Conservation (phyloP, 2,888 invertebrate genomes). For the Tupiocoris notatus region DNA sequence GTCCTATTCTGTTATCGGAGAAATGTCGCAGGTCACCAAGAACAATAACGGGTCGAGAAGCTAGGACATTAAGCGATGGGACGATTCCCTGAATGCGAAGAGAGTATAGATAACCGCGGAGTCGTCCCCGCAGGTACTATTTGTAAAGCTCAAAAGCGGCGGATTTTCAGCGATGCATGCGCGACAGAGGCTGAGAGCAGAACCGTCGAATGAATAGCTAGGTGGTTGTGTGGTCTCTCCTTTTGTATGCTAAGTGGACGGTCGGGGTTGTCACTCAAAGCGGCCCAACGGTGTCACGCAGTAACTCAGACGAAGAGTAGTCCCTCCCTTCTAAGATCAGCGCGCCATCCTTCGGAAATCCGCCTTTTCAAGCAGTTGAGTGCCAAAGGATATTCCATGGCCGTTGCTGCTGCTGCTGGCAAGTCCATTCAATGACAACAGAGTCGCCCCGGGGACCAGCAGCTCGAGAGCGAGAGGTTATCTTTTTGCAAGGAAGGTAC, state of each 20-base stretch:
- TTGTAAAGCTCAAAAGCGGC: slow-evolving; percentile 38
- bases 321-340: background rate
- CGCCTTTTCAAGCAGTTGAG: background rate
- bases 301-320: slow-evolving; percentile 33
- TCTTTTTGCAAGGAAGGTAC: slow-evolving; percentile 32
- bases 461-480: slow-evolving; percentile 18
- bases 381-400: background rate
- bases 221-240: slow-evolving; percentile 39
- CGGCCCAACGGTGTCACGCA: slow-evolving; percentile 40
- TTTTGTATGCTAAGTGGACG: slow-evolving; percentile 42
- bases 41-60: background rate
- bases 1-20: background rate
- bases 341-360: background rate
- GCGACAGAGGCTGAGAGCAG: background rate
- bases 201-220: slow-evolving; percentile 36
- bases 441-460: background rate
- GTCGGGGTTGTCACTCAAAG: slow-evolving; percentile 41
- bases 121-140: slow-evolving; percentile 23
- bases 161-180: background rate
- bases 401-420: slow-evolving; percentile 7
- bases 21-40: background rate
- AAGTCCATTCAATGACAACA: slow-evolving; percentile 35
- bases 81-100: background rate
- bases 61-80: background rate
- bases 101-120: too few species aligned